These are phyloP conservation scores for Daphoenositta chrysoptera DNA, from an alignment of 2,113 vertebrate genomes.

Conservation along the genomic window DNA sequence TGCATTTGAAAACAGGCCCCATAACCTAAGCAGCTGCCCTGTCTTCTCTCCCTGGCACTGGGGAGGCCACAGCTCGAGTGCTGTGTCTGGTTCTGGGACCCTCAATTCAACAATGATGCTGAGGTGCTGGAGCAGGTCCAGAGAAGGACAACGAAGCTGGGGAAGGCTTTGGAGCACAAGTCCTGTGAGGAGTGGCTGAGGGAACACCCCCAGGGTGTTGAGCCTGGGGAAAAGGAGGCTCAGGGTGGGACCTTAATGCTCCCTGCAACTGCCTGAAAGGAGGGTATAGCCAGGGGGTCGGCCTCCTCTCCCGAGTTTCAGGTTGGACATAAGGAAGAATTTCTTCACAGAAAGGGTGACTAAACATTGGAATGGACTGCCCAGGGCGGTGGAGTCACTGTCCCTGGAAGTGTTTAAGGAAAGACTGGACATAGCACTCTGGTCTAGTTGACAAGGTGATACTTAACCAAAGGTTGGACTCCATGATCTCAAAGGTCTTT, in stretches of 20 bases:
- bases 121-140: not conserved
- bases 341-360: not conserved
- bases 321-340: not conserved
- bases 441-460: not conserved
- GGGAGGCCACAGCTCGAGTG: not conserved
- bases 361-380: too few species aligned
- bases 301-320: not conserved
- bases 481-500: not conserved
- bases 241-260: accelerated
- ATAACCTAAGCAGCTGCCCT: not conserved
- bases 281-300: not conserved
- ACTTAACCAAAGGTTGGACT: not conserved
- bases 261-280: not conserved
- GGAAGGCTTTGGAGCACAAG: not conserved
- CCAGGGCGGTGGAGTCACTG: not conserved
- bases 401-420: not conserved
- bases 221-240: not conserved
- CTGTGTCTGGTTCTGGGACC: too few species aligned
- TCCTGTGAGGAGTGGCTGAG: not conserved
- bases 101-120: not conserved
- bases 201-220: not conserved
- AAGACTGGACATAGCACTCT: not conserved
- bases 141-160: accelerated
- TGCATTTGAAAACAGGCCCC: not conserved
- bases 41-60: not conserved